Percentiles rank a stretch among this genome's conserved stretches.
phyloP scores from a whole-genome alignment of 2,113 vertebrate genomes.

The Thunnus thynnus region DNA sequence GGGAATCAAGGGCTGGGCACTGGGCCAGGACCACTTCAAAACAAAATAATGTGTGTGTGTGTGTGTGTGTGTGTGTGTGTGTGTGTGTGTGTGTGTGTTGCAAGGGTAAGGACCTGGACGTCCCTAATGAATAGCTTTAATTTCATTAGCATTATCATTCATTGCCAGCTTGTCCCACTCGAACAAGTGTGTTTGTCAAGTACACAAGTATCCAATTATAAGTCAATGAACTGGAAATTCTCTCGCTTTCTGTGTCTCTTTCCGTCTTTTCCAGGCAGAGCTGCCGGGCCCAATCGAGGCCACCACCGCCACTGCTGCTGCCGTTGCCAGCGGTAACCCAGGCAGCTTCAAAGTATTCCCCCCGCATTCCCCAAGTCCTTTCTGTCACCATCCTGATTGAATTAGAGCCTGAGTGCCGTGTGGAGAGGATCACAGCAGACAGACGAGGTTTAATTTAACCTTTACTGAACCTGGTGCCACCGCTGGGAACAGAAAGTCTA shows the following conservation, averaged over 20 bases:
- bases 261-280: constrained; percentile 47
- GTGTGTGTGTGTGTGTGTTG: neutral
- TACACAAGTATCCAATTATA: constrained; percentile 32
- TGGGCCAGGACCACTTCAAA: constrained; percentile 54
- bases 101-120: constrained; percentile 22
- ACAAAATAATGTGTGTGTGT: constrained; percentile 31
- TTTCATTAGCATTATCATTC: constrained; percentile 63
- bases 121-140: constrained; percentile 49
- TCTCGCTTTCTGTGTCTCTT: neutral
- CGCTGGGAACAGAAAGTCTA: neutral
- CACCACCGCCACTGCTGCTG: neutral
- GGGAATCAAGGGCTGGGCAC: constrained; percentile 48
- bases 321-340: constrained; percentile 72
- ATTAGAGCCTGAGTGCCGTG: constrained; percentile 53
- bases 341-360: constrained; percentile 48
- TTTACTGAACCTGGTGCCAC: neutral
- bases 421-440: constrained; percentile 21
- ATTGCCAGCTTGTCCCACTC: constrained; percentile 47
- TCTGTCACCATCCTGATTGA: constrained; percentile 59
- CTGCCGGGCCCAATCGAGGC: constrained; percentile 29
- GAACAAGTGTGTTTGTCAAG: constrained; percentile 55
- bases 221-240: constrained; percentile 54
- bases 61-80: constrained; percentile 1
- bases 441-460: constrained; percentile 3
- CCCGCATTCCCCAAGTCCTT: constrained; percentile 41